These are phyloP conservation scores for Netelia inedita DNA, from an alignment of 2,888 invertebrate species.

Conservation along the genomic window DNA sequence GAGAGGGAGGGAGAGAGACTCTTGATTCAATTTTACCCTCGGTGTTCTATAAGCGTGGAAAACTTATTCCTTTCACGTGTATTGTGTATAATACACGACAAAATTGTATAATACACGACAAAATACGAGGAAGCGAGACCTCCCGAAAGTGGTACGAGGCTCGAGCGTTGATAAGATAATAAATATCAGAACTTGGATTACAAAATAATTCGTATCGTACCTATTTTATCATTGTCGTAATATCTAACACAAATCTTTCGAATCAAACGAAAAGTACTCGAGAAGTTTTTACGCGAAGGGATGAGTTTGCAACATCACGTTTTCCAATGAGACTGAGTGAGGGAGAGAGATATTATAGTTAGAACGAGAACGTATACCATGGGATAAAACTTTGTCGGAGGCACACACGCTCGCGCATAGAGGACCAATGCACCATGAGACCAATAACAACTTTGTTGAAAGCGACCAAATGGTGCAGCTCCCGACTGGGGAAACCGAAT, in stretches of 20 bases:
- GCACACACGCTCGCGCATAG: slow-evolving; percentile 43
- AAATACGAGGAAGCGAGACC: slow-evolving; percentile 31
- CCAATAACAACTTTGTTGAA: slow-evolving; percentile 76
- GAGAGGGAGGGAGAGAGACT: slow-evolving; percentile 37
- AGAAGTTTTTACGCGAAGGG: neutral
- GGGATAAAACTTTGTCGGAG: slow-evolving; percentile 68
- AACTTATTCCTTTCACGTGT: slow-evolving; percentile 41
- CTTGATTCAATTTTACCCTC: slow-evolving; percentile 69
- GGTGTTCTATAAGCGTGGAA: slow-evolving; percentile 34
- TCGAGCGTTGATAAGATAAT: slow-evolving; percentile 38
- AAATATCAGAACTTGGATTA: slow-evolving; percentile 20
- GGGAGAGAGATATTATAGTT: slow-evolving; percentile 23
- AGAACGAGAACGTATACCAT: slow-evolving; percentile 60
- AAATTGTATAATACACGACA: neutral
- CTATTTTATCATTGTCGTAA: neutral
- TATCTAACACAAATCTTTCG: neutral
- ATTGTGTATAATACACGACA: neutral
- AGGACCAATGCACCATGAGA: slow-evolving; percentile 59
- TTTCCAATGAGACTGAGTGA: slow-evolving; percentile 12
- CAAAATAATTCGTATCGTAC: neutral
- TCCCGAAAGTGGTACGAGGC: slow-evolving; percentile 1
- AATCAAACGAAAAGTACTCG: slow-evolving; percentile 11
- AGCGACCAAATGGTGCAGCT: slow-evolving; percentile 74
- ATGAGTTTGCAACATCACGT: slow-evolving; percentile 17
- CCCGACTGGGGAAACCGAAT: slow-evolving; percentile 69